Conservation (phyloP, 2,888 invertebrate species). For the Allolobophora icterica region DNA sequence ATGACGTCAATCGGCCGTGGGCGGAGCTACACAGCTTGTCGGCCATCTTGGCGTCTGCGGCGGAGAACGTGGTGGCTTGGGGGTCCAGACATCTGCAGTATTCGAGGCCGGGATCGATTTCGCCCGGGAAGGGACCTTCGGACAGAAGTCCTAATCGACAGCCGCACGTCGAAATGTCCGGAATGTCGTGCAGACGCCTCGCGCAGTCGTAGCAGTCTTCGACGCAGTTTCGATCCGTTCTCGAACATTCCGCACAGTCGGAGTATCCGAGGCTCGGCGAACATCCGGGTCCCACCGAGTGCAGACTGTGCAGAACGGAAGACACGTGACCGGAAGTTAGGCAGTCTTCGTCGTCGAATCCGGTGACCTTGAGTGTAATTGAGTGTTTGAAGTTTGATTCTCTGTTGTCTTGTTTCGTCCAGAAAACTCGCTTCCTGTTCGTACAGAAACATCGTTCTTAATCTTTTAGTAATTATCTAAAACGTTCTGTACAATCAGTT, state of each 20-base stretch:
- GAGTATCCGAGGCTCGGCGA: neutral
- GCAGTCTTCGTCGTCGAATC: slow-evolving; percentile 24
- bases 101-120: neutral
- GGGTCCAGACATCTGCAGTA: neutral
- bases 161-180: neutral
- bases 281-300: slow-evolving; percentile 4
- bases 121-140: slow-evolving; percentile 13
- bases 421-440: neutral
- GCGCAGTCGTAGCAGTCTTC: neutral
- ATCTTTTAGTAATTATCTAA: neutral
- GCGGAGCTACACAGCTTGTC: neutral
- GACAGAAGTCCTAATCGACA: neutral
- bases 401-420: neutral
- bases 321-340: slow-evolving; percentile 18
- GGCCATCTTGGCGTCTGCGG: neutral
- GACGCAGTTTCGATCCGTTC: neutral
- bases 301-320: slow-evolving; percentile 23
- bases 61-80: neutral
- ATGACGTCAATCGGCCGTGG: neutral
- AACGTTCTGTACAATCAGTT: neutral
- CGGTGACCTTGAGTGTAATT: neutral
- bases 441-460: neutral
- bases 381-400: neutral
- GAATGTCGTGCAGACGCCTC: neutral
- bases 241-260: neutral